phyloP scores from a whole-genome alignment of 2,888 invertebrate species.

The Ypsolopha sequella region DNA sequence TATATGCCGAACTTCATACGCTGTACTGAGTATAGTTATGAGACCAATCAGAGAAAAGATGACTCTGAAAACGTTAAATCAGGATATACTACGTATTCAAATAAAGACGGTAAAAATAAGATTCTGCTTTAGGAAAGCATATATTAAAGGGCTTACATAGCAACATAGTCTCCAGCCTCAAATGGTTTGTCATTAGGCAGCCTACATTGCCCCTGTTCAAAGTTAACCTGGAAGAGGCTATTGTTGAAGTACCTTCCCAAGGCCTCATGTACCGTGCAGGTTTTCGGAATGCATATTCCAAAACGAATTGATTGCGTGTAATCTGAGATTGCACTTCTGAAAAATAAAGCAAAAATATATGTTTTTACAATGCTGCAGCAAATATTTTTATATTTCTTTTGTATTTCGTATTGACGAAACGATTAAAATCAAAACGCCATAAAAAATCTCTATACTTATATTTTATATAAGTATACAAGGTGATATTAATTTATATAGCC shows the following conservation, averaged over 20 bases:
- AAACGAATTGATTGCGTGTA: background rate
- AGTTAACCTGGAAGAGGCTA: constrained; percentile 19
- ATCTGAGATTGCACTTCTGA: too few relatives aligned
- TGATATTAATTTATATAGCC: too few relatives aligned
- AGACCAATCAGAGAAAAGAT: constrained; percentile 14
- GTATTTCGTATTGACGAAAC: too few relatives aligned
- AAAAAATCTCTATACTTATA: too few relatives aligned
- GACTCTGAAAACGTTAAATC: constrained; percentile 6
- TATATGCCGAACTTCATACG: constrained; percentile 13
- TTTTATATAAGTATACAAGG: too few relatives aligned
- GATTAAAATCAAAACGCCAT: too few relatives aligned
- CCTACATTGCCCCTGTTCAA: constrained; percentile 27
- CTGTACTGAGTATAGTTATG: constrained; percentile 14
- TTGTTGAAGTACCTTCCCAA: background rate
- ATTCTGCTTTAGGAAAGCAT: background rate
- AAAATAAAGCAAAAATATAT: too few relatives aligned
- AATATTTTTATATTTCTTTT: too few relatives aligned
- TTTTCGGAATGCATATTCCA: constrained; percentile 29
- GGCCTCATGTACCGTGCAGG: constrained; percentile 21
- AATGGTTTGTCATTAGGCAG: constrained; percentile 35
- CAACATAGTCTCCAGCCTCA: constrained; percentile 30
- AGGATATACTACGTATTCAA: background rate
- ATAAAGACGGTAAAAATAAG: background rate
- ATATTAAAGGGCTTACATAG: constrained; percentile 19
- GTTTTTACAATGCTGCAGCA: too few relatives aligned